Percentiles rank a stretch among this genome's conserved stretches.
phyloP scores from a whole-genome alignment of 2,888 invertebrate genomes.

The Xylophagus ater region DNA sequence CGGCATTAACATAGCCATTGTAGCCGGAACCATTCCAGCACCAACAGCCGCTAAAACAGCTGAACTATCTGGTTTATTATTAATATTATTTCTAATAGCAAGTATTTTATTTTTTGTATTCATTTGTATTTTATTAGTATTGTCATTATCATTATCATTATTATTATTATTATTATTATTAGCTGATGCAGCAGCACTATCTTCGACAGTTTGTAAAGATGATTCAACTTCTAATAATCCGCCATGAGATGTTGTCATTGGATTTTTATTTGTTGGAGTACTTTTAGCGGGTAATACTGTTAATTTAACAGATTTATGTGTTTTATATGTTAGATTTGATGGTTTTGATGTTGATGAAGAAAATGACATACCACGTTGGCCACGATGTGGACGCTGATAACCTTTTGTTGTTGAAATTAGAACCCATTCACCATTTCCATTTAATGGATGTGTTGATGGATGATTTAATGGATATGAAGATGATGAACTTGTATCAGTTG shows the following conservation, averaged over 20 bases:
- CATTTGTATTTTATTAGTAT: too few species aligned
- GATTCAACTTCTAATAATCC: conserved; percentile 64
- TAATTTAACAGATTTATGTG: conserved; percentile 48
- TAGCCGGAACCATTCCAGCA: conserved; percentile 68
- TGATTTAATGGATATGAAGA: conserved; percentile 25
- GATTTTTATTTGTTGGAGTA: conserved; percentile 39
- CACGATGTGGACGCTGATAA: conserved; percentile 43
- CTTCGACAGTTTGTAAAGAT: conserved; percentile 58
- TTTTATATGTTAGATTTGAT: conserved; percentile 35
- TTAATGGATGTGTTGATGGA: conserved; percentile 48
- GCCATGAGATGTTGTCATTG: conserved; percentile 55
- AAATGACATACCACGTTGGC: conserved; percentile 38
- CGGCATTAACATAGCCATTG: conserved; percentile 70
- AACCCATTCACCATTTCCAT: conserved; percentile 67
- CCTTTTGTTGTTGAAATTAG: conserved; percentile 67
- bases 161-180: too few species aligned
- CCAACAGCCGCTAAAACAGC: conserved; percentile 40
- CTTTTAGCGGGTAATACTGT: conserved; percentile 56
- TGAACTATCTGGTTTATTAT: conserved; percentile 17
- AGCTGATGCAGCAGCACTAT: conserved; percentile 27
- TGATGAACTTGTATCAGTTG: neutral
- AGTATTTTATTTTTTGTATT: too few species aligned
- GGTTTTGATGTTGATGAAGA: neutral
- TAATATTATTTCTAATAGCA: conserved; percentile 4
- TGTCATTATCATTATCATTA: too few species aligned